These are phyloP conservation scores for Theretra japonica DNA, from an alignment of 2,888 invertebrate genomes.

Conservation along the genomic window DNA sequence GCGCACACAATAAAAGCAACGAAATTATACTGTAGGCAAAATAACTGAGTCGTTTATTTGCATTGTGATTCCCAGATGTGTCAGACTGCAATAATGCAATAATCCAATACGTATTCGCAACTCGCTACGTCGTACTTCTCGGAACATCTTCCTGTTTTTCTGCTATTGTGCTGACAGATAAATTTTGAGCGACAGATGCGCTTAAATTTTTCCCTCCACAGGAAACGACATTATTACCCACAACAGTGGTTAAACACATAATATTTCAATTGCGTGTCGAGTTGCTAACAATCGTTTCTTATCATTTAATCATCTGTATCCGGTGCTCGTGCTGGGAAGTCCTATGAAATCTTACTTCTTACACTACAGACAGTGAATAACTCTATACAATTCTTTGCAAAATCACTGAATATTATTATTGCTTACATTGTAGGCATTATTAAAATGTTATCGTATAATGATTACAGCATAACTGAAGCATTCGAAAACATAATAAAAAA, in stretches of 20 bases:
- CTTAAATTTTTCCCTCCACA: background rate
- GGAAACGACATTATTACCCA: slow-evolving; percentile 34
- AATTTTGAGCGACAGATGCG: slow-evolving; percentile 13
- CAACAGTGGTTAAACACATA: slow-evolving; percentile 42
- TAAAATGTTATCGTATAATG: background rate
- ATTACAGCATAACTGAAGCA: background rate
- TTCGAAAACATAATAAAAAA: slow-evolving; percentile 4
- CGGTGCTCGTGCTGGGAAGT: slow-evolving; percentile 34
- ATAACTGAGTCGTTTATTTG: background rate
- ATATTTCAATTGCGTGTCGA: slow-evolving; percentile 43
- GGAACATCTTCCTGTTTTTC: slow-evolving; percentile 19
- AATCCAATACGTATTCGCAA: background rate
- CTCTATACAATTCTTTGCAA: background rate
- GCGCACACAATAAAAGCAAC: background rate
- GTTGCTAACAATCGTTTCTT: slow-evolving; percentile 44
- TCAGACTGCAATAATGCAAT: background rate
- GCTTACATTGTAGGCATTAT: background rate
- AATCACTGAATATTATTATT: background rate
- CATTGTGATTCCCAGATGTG: slow-evolving; percentile 8
- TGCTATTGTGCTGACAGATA: background rate
- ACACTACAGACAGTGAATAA: background rate
- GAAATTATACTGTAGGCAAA: background rate
- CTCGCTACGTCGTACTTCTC: background rate
- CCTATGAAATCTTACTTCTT: slow-evolving; percentile 23
- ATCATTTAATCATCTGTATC: slow-evolving; percentile 48